phyloP scores from a whole-genome alignment of 2,797 vertebrate species.

The Sciaenops ocellatus region DNA sequence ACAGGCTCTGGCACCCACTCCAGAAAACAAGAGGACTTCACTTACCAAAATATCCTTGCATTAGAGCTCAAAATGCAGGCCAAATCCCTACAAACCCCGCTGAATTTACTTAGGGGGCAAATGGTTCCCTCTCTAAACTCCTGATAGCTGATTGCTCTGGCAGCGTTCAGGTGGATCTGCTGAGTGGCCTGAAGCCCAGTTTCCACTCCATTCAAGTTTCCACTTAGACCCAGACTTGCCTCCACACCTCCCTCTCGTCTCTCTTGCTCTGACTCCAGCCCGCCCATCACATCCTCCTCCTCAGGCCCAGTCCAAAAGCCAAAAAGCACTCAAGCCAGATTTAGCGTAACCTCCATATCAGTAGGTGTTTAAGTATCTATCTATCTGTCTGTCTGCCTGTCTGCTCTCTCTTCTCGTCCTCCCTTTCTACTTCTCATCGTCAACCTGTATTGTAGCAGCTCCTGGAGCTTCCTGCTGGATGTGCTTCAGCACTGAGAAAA shows the following conservation, averaged over 20 bases:
- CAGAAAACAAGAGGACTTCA: slow-evolving; percentile 78
- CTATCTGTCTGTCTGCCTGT: slow-evolving; percentile 49
- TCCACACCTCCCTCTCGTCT: slow-evolving; percentile 64
- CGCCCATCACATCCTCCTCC: slow-evolving; percentile 61
- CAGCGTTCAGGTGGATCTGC: slow-evolving; percentile 80
- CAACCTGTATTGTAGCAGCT: slow-evolving; percentile 12
- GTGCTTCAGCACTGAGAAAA: slow-evolving; percentile 38
- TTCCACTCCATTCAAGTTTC: slow-evolving; percentile 85
- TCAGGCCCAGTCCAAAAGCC: slow-evolving; percentile 45
- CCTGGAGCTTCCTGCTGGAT: slow-evolving; percentile 32
- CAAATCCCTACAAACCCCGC: slow-evolving; percentile 78
- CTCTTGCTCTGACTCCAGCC: slow-evolving; percentile 50
- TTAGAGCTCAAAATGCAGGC: slow-evolving; percentile 70
- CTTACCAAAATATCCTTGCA: slow-evolving; percentile 74
- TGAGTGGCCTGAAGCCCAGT: slow-evolving; percentile 81
- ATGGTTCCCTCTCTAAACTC: slow-evolving; percentile 72
- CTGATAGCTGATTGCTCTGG: slow-evolving; percentile 83
- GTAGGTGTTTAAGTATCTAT: slow-evolving; percentile 54
- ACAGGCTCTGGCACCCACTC: slow-evolving; percentile 77
- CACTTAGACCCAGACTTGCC: slow-evolving; percentile 78
- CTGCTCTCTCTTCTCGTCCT: slow-evolving; percentile 15
- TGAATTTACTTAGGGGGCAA: slow-evolving; percentile 74
- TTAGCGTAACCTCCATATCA: slow-evolving; percentile 62
- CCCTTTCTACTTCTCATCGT: slow-evolving; percentile 32
- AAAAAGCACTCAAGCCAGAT: slow-evolving; percentile 60